Conservation (phyloP, 2,888 invertebrate genomes). For the Tachina fera region DNA sequence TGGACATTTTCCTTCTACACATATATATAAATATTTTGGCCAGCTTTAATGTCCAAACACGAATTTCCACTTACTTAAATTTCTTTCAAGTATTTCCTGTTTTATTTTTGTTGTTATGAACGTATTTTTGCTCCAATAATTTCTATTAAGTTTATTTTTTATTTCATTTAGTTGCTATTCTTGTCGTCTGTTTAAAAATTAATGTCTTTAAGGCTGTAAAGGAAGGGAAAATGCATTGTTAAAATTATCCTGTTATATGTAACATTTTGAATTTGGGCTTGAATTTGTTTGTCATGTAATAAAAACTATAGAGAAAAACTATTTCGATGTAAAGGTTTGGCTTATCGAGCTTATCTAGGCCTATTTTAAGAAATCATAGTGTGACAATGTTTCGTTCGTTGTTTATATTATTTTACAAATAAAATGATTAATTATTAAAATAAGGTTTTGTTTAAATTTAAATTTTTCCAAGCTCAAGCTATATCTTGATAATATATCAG, state of each 20-base stretch:
- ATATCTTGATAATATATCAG: too few species aligned
- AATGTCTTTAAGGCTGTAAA: conserved; percentile 1
- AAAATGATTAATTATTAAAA: too few species aligned
- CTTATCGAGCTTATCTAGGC: too few species aligned
- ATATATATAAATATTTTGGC: background rate
- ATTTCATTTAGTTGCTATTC: background rate
- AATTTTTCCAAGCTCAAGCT: too few species aligned
- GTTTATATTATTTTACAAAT: too few species aligned
- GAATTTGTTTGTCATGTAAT: background rate
- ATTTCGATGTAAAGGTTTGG: too few species aligned
- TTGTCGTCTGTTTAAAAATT: background rate
- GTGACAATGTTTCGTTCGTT: too few species aligned
- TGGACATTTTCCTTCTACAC: too few species aligned
- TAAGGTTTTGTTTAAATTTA: too few species aligned
- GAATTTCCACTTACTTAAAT: conserved; percentile 35
- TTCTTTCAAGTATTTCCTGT: conserved; percentile 3
- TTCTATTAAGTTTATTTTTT: conserved; percentile 14
- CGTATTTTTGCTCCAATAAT: conserved; percentile 46
- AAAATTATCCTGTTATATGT: conserved; percentile 5
- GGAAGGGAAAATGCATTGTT: background rate
- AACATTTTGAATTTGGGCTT: conserved; percentile 2
- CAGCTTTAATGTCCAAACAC: conserved; percentile 31
- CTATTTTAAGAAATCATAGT: too few species aligned
- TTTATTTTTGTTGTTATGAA: background rate
- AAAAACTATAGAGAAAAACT: too few species aligned